Base-by-base conservation (phyloP, 1,140 invertebrate genomes). In the Triops cancriformis region DNA sequence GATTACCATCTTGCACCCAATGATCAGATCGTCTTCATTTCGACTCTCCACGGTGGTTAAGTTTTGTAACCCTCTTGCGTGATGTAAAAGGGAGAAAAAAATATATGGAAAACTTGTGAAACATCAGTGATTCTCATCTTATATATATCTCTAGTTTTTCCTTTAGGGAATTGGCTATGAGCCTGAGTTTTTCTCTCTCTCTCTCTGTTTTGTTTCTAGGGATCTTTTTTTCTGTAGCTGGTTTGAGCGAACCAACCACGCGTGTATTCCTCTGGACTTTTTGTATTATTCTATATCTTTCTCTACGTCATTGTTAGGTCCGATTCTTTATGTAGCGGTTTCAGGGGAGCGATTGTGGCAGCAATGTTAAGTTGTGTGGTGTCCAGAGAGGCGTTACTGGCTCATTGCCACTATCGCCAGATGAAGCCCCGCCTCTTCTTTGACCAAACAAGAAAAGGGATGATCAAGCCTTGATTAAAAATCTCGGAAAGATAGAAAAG, bases 21-120 rank as follows among this genome's bases (percentile, higher is more conserved):
- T 45, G 91, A 92, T 83, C 87, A 82, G 64, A 84, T 92, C 77
- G 83, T 89, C 31, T 92, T 92, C 81, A 91, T 92, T 79, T 92
- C 91, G 26, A 92, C 91, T 2, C 84, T 92, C 78, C 91, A 92
- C 82, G 91, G 90, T 28, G 91, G 90, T 77, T 92, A 86, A 85
- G 51, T 1, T 64, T 14, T n/a, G 51, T 23, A 64, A 64, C 23
- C 23, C n/a, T 23, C 14, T 23, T 23, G 18, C 23, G 23, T 64
- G 14, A 1, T 64, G 51, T 64, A 64, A 64, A 64, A 64, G 51
- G 11, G 11, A 64, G 14, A 64, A 18, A 64, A 64, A n/a, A 64
- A 18, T 37, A 37, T 37, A 37, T 6, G 2, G 18, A 64, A 64
- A 14, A 64, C 45, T 18, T 64, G 51, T 64, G 51, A 64, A 64